Evolutionary conservation across 2,797 vertebrate genomes (phyloP).

Genomic region (Monodelphis domestica): DNA sequence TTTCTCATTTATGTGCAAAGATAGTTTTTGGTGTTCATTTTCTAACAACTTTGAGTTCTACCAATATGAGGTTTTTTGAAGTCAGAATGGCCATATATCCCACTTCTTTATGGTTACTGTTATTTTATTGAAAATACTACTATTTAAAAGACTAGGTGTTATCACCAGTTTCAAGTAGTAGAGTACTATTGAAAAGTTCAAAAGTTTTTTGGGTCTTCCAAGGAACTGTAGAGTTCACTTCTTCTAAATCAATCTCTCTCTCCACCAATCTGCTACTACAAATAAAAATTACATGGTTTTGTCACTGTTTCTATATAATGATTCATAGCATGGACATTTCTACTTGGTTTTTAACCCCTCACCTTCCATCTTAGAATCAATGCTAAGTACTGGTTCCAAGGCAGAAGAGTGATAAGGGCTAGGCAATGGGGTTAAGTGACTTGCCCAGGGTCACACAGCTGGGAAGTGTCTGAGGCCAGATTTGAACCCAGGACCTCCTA

Average conservation of each 20-base stretch:
- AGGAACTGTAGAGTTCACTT: background rate
- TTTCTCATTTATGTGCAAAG: no score
- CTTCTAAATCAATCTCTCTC: background rate
- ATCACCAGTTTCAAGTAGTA: background rate
- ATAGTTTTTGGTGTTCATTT: no score
- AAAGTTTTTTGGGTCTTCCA: background rate
- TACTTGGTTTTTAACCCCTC: no score
- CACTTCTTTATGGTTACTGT: conserved; percentile 7
- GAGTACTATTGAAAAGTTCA: background rate
- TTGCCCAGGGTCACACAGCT: no score
- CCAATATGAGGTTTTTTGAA: conserved; percentile 20
- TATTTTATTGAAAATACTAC: conserved; percentile 33
- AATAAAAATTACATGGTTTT: background rate
- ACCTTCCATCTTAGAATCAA: no score
- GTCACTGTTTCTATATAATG: background rate
- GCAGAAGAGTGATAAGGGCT: no score
- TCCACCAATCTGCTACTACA: conserved; percentile 14
- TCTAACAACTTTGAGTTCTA: no score
- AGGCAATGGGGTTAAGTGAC: no score
- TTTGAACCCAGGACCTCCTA: no score
- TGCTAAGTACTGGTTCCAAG: no score
- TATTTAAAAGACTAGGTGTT: conserved; percentile 13
- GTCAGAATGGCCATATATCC: background rate
- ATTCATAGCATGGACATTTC: background rate
- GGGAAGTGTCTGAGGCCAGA: no score